These are phyloP conservation scores for Terrapene triunguis DNA, from an alignment of 2,113 vertebrate species.

Conservation along the genomic window DNA sequence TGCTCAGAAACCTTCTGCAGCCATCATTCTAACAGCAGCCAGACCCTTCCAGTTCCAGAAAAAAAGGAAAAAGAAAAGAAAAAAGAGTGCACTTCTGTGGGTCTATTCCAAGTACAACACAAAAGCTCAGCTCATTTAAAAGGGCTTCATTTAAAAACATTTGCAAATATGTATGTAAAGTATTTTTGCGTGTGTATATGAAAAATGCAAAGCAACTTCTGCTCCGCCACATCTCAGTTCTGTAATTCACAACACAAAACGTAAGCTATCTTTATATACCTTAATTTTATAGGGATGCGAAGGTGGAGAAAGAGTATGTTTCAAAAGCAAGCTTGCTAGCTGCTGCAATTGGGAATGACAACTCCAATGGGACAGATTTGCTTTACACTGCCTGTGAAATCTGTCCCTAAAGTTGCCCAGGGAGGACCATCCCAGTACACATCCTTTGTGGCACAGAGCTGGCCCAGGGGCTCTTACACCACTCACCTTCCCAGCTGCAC, in stretches of 20 bases:
- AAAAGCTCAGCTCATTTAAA: constrained; percentile 41
- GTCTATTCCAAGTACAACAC: constrained; percentile 14
- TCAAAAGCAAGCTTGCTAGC: not conserved
- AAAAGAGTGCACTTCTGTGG: constrained; percentile 1
- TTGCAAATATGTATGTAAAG: not conserved
- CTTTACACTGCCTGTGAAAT: not conserved
- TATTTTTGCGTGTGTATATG: not conserved
- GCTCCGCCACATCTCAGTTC: not conserved
- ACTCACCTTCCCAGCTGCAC: accelerated
- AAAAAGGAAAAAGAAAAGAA: not conserved
- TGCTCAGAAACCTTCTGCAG: constrained; percentile 63
- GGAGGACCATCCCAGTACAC: not conserved
- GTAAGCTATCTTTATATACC: not conserved
- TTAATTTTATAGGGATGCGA: not conserved
- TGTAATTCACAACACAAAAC: not conserved
- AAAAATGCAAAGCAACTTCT: not conserved
- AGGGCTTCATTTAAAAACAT: constrained; percentile 8
- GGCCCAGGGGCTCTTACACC: not conserved
- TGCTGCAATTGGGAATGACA: not conserved
- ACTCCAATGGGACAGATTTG: constrained; percentile 42
- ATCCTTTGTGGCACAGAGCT: not conserved
- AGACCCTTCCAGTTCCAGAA: constrained; percentile 29
- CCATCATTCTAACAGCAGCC: constrained; percentile 32
- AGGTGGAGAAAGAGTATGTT: not conserved
- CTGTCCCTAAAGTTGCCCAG: not conserved